A percentile compares a stretch with the other conserved stretches of the same genome.
Evolutionary conservation across 1,140 invertebrate genomes (phyloP).

Genomic region (Cyphomyrmex costatus): DNA sequence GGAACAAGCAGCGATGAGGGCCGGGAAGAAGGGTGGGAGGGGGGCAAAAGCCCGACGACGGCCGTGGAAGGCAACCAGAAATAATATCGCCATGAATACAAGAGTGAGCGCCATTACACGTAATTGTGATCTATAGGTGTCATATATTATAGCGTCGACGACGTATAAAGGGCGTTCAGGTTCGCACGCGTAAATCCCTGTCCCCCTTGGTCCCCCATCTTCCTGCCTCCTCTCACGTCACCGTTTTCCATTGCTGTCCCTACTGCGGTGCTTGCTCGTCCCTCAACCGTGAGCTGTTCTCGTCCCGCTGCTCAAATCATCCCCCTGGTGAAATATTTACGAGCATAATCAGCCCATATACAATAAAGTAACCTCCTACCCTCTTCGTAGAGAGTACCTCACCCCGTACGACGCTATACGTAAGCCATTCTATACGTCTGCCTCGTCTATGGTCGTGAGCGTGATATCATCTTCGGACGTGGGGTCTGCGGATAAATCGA

Average conservation of each 20-base stretch:
- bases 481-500: constrained; percentile 21
- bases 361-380: constrained; percentile 71
- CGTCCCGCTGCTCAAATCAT: constrained; percentile 67
- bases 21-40: constrained; percentile 13
- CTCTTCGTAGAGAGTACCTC: not conserved
- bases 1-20: constrained; percentile 61
- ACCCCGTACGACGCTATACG: not conserved
- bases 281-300: constrained; percentile 58
- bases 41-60: constrained; percentile 63
- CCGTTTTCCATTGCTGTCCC: constrained; percentile 61
- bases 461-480: constrained; percentile 47
- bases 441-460: constrained; percentile 34
- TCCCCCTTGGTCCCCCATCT: constrained; percentile 60
- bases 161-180: constrained; percentile 83
- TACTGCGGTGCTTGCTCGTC: constrained; percentile 29
- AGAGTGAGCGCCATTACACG: constrained; percentile 84
- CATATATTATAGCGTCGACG: constrained; percentile 82
- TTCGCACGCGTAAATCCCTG: constrained; percentile 82
- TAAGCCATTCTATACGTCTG: not conserved
- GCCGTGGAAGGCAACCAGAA: constrained; percentile 80
- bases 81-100: constrained; percentile 84
- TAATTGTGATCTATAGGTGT: constrained; percentile 86
- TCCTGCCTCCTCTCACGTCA: constrained; percentile 55
- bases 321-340: constrained; percentile 80
- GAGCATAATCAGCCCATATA: constrained; percentile 80